These are phyloP conservation scores for Siphonodentalium dalli DNA, from an alignment of 2,888 invertebrate genomes.

Conservation along the genomic window DNA sequence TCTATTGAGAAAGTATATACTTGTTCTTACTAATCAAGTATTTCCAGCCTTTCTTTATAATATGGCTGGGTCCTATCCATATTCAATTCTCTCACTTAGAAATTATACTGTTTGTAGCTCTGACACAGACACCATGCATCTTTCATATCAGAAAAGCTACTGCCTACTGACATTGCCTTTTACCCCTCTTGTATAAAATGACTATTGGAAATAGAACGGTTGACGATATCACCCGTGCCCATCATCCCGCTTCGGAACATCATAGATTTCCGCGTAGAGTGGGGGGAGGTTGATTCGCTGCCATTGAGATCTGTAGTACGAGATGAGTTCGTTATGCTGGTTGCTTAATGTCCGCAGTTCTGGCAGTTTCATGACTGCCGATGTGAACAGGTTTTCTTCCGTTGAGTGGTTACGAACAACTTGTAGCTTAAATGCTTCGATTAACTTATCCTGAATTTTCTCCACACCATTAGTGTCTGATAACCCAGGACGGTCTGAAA, in stretches of 20 bases:
- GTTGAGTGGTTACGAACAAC: conserved; percentile 72
- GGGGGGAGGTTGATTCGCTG: conserved; percentile 79
- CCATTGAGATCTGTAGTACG: conserved; percentile 89
- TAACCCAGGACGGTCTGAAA: conserved; percentile 79
- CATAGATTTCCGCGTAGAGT: conserved; percentile 94
- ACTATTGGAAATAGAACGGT: too few species aligned
- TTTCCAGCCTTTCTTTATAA: too few species aligned
- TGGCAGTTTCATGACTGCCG: conserved; percentile 72
- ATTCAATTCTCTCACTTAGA: too few species aligned
- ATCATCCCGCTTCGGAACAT: conserved; percentile 71
- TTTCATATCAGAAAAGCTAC: too few species aligned
- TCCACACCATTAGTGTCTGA: conserved; percentile 81
- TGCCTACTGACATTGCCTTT: too few species aligned
- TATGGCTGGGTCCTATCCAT: too few species aligned
- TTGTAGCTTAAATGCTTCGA: conserved; percentile 86
- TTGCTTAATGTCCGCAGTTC: conserved; percentile 82
- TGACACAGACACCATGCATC: too few species aligned
- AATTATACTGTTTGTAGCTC: too few species aligned
- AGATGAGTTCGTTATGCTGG: conserved; percentile 78
- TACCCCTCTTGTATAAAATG: too few species aligned
- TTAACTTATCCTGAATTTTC: conserved; percentile 80
- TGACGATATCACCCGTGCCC: too few species aligned
- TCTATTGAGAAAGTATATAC: too few species aligned
- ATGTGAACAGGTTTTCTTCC: conserved; percentile 71
- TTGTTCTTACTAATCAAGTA: too few species aligned